These are phyloP conservation scores for Orthonyx spaldingii DNA, from an alignment of 2,113 vertebrate genomes.

Conservation along the genomic window DNA sequence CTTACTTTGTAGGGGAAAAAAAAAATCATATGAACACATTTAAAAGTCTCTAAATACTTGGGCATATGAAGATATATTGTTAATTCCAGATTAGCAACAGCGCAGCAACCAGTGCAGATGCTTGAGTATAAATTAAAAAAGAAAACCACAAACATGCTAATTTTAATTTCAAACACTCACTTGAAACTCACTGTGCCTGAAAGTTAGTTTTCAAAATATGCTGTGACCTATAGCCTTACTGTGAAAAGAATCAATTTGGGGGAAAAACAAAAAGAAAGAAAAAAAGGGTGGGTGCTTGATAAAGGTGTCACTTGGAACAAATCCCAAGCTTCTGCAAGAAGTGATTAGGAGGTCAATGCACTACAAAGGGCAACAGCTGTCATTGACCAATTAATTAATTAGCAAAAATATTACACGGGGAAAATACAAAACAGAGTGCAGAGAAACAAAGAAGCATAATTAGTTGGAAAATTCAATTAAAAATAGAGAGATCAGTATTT, in stretches of 20 bases:
- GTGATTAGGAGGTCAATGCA: neutral
- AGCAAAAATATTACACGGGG: neutral
- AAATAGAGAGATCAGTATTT: neutral
- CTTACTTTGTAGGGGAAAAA: neutral
- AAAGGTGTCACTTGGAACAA: neutral
- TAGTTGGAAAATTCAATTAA: neutral
- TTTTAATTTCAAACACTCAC: neutral
- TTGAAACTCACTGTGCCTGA: neutral
- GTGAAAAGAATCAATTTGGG: neutral
- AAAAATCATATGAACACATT: neutral
- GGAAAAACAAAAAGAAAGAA: neutral
- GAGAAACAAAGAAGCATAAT: neutral
- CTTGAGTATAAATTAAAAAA: neutral
- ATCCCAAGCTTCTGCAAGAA: neutral
- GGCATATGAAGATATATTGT: neutral
- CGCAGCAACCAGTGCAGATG: neutral
- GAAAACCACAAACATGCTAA: neutral
- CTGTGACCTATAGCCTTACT: neutral
- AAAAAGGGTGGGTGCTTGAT: neutral
- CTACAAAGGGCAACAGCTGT: neutral
- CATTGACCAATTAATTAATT: neutral
- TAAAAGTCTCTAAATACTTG: neutral
- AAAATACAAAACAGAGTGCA: neutral
- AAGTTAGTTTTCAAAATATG: neutral
- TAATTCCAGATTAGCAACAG: neutral